Percentiles rank a stretch among this genome's conserved stretches.
phyloP scores from a whole-genome alignment of 1,140 invertebrate species.

The Drosophila funebris region DNA sequence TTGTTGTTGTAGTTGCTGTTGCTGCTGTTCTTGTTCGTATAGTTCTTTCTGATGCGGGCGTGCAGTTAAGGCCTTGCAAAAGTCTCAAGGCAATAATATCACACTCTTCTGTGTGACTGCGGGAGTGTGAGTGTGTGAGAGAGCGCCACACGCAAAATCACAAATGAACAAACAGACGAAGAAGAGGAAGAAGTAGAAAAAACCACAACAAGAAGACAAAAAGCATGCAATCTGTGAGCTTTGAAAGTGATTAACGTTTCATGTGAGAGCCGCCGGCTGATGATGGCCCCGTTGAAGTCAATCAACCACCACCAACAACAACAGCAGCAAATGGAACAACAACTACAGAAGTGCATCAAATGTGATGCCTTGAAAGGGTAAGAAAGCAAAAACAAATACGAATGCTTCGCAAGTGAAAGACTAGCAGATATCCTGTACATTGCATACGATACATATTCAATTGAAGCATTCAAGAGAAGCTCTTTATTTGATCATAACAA shows the following conservation, averaged over 20 bases:
- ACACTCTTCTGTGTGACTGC: conserved; percentile 11
- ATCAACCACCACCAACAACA: conserved; percentile 28
- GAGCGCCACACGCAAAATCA: conserved; percentile 14
- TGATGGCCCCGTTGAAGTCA: conserved; percentile 20
- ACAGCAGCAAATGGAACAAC: not conserved
- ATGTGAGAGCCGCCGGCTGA: conserved; percentile 44
- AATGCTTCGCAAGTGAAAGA: not conserved
- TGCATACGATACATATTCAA: too few relatives aligned
- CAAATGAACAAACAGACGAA: conserved; percentile 7
- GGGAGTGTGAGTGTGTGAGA: not conserved
- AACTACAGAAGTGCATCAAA: not conserved
- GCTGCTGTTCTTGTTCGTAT: conserved; percentile 4
- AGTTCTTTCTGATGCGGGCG: conserved; percentile 29
- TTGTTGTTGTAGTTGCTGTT: not conserved
- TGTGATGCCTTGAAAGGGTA: not conserved
- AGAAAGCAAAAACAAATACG: not conserved
- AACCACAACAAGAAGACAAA: conserved; percentile 28
- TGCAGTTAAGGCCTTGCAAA: conserved; percentile 47
- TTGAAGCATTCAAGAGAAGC: too few relatives aligned
- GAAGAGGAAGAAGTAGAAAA: not conserved
- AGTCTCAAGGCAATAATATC: conserved; percentile 60
- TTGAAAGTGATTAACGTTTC: conserved; percentile 70
- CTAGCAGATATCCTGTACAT: not conserved
- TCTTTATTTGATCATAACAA: too few relatives aligned
- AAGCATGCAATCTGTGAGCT: conserved; percentile 37